Evolutionary conservation across 2,888 invertebrate species (phyloP), one percentile per base, ranked within the genome.

Genomic region (Caenorhabditis sulstoni): DNA sequence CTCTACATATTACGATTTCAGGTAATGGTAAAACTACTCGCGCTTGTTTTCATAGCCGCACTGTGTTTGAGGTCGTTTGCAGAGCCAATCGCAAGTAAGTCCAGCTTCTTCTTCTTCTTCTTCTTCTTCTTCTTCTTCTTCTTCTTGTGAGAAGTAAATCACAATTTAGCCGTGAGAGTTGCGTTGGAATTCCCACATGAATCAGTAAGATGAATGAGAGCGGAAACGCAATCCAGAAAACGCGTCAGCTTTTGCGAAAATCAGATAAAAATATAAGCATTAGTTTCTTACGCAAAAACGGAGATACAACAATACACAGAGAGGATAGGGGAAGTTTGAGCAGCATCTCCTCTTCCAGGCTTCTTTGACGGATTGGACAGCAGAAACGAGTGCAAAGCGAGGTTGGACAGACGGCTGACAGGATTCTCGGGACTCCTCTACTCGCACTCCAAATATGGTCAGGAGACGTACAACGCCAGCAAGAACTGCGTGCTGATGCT

Each of bases 401-500:
- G 85, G 49, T 65, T 85, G 44, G 83, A 85, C 53, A 71, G 85
- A 58, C 57, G 80, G 47, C 59, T 85, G 5, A 82, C 79, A 18
- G 85, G 85, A 12, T 75, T 68, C 47, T 84, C 84, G n/a, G 85
- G 85, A 41, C 61, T 82, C 2, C 66, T 85, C 18, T 82, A 81
- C 45, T 85, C 85, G 0, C 85, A 85, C 29, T 78, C 81, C 0
- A 68, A 66, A 50, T 85, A 83, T 57, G 84, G 83, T 3, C 61
- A 79, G 47, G 78, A 79, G 12, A 70, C 79, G 0, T 85, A 85
- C 58, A 85, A 85, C 44, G 65, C 82, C 1, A 78, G 79, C 22
- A 53, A 79, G 20, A 85, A 85, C 77, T 85, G 85, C 50, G 81
- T 85, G 16, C 61, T 84, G 37, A 82, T 83, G 79, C 62, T 85